Evolutionary conservation across 2,797 vertebrate species (phyloP).

Genomic region (Phyllotis vaccarum): DNA sequence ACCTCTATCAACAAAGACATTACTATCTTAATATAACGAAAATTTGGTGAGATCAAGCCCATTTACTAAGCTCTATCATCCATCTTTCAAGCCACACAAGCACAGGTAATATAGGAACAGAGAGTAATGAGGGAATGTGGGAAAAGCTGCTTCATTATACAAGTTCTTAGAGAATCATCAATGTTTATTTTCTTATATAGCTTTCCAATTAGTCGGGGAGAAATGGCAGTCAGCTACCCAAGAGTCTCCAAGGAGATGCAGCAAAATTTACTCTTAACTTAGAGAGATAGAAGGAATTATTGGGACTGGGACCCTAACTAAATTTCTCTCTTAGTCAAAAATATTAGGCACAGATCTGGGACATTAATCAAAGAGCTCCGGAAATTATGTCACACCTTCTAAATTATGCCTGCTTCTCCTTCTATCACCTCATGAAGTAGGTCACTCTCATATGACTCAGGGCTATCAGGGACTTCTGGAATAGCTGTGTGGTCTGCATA

Average conservation of each 20-base stretch:
- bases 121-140: constrained; percentile 60
- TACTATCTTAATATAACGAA: constrained; percentile 65
- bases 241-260: constrained; percentile 69
- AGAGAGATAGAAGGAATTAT: constrained; percentile 77
- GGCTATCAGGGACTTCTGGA: constrained; percentile 69
- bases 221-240: constrained; percentile 58
- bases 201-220: constrained; percentile 80
- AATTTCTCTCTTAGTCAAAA: constrained; percentile 75
- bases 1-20: neutral
- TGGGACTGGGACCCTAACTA: constrained; percentile 1
- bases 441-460: constrained; percentile 16
- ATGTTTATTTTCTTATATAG: constrained; percentile 74
- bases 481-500: constrained; percentile 45
- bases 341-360: constrained; percentile 81
- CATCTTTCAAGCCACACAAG: neutral
- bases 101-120: constrained; percentile 21
- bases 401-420: constrained; percentile 48
- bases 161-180: constrained; percentile 20
- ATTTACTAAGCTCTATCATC: neutral
- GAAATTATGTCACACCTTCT: constrained; percentile 72
- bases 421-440: neutral
- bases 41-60: neutral
- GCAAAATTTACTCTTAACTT: constrained; percentile 76
- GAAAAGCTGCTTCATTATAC: neutral
- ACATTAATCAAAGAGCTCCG: constrained; percentile 80